Evolutionary conservation across 2,113 vertebrate species (phyloP).

Genomic region (Xyliphius kryptos): DNA sequence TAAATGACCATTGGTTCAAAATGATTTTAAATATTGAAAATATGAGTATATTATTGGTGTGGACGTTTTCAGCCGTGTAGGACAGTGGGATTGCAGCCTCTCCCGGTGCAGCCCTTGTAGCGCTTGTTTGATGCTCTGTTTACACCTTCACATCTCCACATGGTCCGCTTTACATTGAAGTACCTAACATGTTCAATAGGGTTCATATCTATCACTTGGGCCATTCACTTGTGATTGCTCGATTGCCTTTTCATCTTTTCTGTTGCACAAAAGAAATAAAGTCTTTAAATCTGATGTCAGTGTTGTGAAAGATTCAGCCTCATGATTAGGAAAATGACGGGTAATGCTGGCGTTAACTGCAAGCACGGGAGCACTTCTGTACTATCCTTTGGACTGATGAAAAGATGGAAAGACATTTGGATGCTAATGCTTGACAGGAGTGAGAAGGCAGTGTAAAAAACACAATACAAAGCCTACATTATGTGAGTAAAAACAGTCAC

Average conservation of each 20-base stretch:
- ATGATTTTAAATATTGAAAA: background rate
- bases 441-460: constrained; percentile 79
- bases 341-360: too few relatives aligned
- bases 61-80: constrained; percentile 68
- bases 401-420: constrained; percentile 66
- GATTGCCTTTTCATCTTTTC: constrained; percentile 70
- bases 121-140: constrained; percentile 6
- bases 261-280: too few relatives aligned
- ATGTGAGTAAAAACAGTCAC: constrained; percentile 60
- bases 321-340: too few relatives aligned
- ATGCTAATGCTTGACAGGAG: constrained; percentile 57
- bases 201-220: constrained; percentile 74
- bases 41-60: constrained; percentile 38
- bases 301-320: too few relatives aligned
- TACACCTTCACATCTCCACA: constrained; percentile 51
- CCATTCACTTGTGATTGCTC: constrained; percentile 62
- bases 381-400: too few relatives aligned
- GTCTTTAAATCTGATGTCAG: too few relatives aligned
- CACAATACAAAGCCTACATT: constrained; percentile 59
- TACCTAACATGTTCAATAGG: constrained; percentile 74
- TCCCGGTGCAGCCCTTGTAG: constrained; percentile 60
- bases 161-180: too few relatives aligned
- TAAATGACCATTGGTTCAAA: background rate
- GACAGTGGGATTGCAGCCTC: constrained; percentile 77
- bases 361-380: too few relatives aligned